Percentiles rank a stretch among this genome's conserved stretches.
These are phyloP conservation scores for Shargacucullia verbasci DNA, from an alignment of 2,888 invertebrate genomes.

Conservation along the genomic window DNA sequence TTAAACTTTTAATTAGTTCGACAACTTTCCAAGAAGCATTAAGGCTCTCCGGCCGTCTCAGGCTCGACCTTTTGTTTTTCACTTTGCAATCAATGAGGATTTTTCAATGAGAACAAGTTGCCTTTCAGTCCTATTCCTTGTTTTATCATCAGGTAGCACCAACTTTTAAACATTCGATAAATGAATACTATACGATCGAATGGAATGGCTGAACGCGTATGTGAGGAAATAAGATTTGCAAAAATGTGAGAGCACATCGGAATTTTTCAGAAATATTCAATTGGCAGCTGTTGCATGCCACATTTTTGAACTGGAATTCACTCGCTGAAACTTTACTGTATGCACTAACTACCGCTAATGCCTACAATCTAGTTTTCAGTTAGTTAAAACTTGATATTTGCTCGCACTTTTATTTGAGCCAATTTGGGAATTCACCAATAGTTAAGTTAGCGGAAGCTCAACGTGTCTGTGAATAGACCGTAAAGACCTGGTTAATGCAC, in stretches of 20 bases:
- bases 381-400: slow-evolving; percentile 22
- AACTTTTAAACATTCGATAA: slow-evolving; percentile 11
- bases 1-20: slow-evolving; percentile 86
- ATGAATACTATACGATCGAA: slow-evolving; percentile 3
- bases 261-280: slow-evolving; percentile 75
- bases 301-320: slow-evolving; percentile 69
- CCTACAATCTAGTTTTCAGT: slow-evolving; percentile 4
- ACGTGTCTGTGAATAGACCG: no score
- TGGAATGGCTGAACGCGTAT: slow-evolving; percentile 17
- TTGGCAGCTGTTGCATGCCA: slow-evolving; percentile 72
- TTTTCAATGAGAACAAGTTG: slow-evolving; percentile 36
- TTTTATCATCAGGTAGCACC: neutral
- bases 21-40: slow-evolving; percentile 78
- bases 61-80: slow-evolving; percentile 68
- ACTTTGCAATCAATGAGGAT: slow-evolving; percentile 57
- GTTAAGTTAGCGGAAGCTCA: no score
- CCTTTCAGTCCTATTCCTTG: slow-evolving; percentile 4
- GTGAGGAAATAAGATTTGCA: neutral
- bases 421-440: no score
- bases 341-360: slow-evolving; percentile 21
- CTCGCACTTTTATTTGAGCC: slow-evolving; percentile 7
- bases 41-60: slow-evolving; percentile 69
- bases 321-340: slow-evolving; percentile 29
- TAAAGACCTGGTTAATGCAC: no score
- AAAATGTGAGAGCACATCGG: slow-evolving; percentile 22